A percentile compares a stretch with the other conserved stretches of the same genome.
phyloP scores from a whole-genome alignment of 2,797 vertebrate genomes.

The Myotis myotis region DNA sequence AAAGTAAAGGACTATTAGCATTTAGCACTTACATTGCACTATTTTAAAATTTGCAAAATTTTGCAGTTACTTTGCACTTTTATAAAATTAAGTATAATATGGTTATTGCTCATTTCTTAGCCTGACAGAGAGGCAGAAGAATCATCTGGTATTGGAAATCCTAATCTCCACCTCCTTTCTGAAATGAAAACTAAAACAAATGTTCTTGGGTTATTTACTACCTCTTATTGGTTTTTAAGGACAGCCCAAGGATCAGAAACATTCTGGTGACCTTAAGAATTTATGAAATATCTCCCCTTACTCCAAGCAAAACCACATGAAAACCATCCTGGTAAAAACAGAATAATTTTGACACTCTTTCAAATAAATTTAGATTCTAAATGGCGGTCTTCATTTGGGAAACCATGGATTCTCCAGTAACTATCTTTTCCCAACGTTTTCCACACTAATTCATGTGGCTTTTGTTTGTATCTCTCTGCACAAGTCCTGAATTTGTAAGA shows the following conservation, averaged over 20 bases:
- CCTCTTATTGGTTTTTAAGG: neutral
- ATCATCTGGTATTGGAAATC: neutral
- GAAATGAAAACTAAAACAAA: conserved; percentile 44
- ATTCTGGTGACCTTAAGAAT: neutral
- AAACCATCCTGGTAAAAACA: neutral
- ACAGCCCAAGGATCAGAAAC: neutral
- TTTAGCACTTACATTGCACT: neutral
- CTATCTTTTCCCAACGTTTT: neutral
- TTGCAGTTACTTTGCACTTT: conserved; percentile 36
- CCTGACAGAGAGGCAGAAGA: conserved; percentile 38
- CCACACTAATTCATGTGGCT: neutral
- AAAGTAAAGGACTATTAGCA: neutral
- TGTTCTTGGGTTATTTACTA: neutral
- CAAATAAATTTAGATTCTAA: neutral
- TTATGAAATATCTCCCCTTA: neutral
- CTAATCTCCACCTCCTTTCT: neutral
- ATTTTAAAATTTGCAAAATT: conserved; percentile 49
- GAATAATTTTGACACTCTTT: conserved; percentile 31
- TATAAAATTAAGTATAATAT: conserved; percentile 58
- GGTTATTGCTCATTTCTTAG: conserved; percentile 47
- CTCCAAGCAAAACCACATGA: conserved; percentile 4
- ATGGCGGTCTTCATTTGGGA: neutral
- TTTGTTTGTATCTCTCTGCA: neutral
- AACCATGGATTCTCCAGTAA: neutral
- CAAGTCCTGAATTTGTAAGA: neutral